Percentiles rank a stretch among this genome's conserved stretches.
These are phyloP conservation scores for Dynastes tityus DNA, from an alignment of 2,888 invertebrate genomes.

Conservation along the genomic window DNA sequence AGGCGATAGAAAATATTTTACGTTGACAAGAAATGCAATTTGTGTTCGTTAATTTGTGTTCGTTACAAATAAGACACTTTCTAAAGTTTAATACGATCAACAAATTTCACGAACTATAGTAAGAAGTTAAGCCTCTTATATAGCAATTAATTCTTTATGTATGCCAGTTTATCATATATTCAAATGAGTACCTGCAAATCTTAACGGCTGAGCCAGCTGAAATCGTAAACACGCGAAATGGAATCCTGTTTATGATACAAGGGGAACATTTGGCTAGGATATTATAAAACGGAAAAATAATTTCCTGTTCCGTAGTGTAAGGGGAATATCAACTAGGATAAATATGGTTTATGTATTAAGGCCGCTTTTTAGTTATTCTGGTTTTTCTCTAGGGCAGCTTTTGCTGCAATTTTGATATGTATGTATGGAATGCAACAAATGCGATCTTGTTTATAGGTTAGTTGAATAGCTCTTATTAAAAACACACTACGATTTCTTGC, in stretches of 20 bases:
- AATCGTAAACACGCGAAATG: conserved; percentile 60
- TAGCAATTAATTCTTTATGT: conserved; percentile 12
- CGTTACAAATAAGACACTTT: not conserved
- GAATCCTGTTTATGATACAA: conserved; percentile 63
- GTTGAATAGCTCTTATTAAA: too few relatives aligned
- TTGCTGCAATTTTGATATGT: not conserved
- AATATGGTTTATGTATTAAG: conserved; percentile 63
- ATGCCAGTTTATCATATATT: conserved; percentile 28
- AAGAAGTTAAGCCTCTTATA: conserved; percentile 6
- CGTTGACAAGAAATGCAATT: not conserved
- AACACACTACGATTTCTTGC: too few relatives aligned
- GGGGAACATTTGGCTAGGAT: conserved; percentile 61
- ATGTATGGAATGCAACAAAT: too few relatives aligned
- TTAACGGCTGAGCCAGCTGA: conserved; percentile 38
- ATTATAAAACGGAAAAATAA: conserved; percentile 66
- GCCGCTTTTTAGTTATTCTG: conserved; percentile 55
- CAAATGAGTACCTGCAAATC: conserved; percentile 18
- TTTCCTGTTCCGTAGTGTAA: conserved; percentile 63
- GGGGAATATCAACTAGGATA: conserved; percentile 64
- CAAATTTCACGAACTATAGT: conserved; percentile 6
- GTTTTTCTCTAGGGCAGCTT: conserved; percentile 18
- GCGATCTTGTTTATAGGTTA: too few relatives aligned
- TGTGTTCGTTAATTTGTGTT: not conserved
- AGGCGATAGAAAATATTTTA: not conserved
- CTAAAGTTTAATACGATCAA: conserved; percentile 20